Percentiles rank a stretch among this genome's conserved stretches.
Evolutionary conservation across 2,797 vertebrate genomes (phyloP).

Genomic region (Poecile montanus): DNA sequence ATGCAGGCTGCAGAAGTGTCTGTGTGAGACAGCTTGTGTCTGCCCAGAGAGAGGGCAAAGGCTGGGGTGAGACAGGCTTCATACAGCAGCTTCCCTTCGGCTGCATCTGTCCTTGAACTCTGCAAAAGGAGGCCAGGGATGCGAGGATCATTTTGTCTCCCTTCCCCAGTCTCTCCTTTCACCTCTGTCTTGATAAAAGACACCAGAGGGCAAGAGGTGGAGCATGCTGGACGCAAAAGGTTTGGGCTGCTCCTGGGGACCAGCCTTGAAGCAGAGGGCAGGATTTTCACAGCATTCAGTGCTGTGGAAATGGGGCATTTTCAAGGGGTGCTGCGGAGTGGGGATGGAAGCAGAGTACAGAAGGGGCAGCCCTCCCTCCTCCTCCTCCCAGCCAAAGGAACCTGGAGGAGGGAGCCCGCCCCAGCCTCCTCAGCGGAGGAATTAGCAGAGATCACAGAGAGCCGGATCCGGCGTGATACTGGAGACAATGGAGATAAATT

Average conservation of each 20-base stretch:
- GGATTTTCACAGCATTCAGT: background rate
- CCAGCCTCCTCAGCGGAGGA: background rate
- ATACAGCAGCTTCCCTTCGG: background rate
- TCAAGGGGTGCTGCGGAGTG: background rate
- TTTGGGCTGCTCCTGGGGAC: background rate
- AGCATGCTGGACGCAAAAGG: background rate
- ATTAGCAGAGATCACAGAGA: background rate
- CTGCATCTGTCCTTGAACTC: background rate
- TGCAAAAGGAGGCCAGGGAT: background rate
- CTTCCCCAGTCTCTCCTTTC: background rate
- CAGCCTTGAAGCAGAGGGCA: background rate
- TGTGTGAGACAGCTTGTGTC: background rate
- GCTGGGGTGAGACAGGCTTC: background rate
- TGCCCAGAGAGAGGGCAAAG: background rate
- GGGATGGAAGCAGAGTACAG: background rate
- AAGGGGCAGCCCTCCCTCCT: background rate
- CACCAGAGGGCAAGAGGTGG: background rate
- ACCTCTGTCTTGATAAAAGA: background rate
- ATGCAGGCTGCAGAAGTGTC: background rate
- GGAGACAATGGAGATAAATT: background rate
- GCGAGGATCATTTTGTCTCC: accelerated
- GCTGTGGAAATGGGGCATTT: background rate
- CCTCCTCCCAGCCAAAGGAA: background rate
- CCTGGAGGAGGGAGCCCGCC: accelerated
- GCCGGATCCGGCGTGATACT: accelerated